phyloP scores from a whole-genome alignment of 2,113 vertebrate genomes.

The Sapajus apella region DNA sequence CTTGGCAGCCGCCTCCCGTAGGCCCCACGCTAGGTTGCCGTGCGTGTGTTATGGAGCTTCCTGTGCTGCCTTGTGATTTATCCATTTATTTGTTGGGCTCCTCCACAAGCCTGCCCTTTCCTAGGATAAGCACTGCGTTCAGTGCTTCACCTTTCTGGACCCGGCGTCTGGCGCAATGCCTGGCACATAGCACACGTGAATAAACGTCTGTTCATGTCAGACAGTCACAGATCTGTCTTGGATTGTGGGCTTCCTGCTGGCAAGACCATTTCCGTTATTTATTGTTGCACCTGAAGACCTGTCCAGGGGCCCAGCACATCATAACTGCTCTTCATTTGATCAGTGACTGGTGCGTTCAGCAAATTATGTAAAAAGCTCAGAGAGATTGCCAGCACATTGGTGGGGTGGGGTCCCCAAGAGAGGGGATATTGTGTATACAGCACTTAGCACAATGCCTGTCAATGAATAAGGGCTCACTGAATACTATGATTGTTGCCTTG shows the following conservation, averaged over 20 bases:
- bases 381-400: neutral
- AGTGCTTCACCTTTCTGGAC: neutral
- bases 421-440: neutral
- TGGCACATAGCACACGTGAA: fast-evolving
- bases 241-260: neutral
- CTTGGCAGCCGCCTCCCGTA: neutral
- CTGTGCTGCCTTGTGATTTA: fast-evolving
- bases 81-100: neutral
- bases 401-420: neutral
- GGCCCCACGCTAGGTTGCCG: neutral
- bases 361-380: neutral
- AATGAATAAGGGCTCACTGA: neutral
- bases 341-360: neutral
- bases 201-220: neutral
- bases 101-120: neutral
- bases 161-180: fast-evolving
- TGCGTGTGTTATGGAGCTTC: neutral
- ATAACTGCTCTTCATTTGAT: neutral
- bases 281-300: neutral
- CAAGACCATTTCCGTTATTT: neutral
- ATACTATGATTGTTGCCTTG: neutral
- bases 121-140: fast-evolving
- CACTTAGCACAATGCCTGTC: neutral
- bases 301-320: neutral
- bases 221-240: fast-evolving